Base-by-base conservation (phyloP, 1,140 invertebrate species). In the Amphibalanus amphitrite region DNA sequence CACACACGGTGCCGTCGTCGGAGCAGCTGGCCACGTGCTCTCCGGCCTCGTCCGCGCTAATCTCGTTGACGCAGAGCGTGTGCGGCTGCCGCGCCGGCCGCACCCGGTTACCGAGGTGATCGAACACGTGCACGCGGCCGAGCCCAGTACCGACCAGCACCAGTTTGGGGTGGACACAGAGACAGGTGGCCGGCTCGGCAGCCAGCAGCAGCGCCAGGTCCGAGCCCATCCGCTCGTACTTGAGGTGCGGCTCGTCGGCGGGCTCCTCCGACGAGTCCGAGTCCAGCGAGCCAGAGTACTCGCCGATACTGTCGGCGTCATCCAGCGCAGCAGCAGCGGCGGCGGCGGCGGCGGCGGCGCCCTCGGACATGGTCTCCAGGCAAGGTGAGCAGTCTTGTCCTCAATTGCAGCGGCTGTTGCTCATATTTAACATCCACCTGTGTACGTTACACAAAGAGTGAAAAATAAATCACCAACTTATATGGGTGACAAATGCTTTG, bases 1-100 rank as follows among this genome's bases (percentile, higher is more conserved):
- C 29, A 72, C 74, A 74, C 78, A 95, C 90, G 79, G 89, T 91
- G 69, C 94, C 93, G 83, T 97, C 95, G 81, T 97, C 92, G 0
- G 93, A 95, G 80, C 95, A 97, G 69, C 91, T 94, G n/a, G 89
- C 90, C 69, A 96, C 87, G 77, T 88, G 90, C 77, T 97, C 93
- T 29, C 95, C 95, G 78, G 88, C 93, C 38, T 85, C 79, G 79
- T 98, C 95, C 73, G 98, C 92, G 72, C 91, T 93, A 73, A 98
- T 93, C 78, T 92, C 89, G 82, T 97, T 97, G 0, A 98, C 91
- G 64, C 91, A 88, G 13, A 93, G 89, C 23, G 90, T 86, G 77
- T 98, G 95, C 68, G 88, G 85, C 72, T 85, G 84, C 73, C 93
- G 79, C 77, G 87, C 88, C 77, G 88, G 89, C 40, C 86, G 80